phyloP scores from a whole-genome alignment of 2,888 invertebrate species.

The Liopterus haemorrhoidalis region DNA sequence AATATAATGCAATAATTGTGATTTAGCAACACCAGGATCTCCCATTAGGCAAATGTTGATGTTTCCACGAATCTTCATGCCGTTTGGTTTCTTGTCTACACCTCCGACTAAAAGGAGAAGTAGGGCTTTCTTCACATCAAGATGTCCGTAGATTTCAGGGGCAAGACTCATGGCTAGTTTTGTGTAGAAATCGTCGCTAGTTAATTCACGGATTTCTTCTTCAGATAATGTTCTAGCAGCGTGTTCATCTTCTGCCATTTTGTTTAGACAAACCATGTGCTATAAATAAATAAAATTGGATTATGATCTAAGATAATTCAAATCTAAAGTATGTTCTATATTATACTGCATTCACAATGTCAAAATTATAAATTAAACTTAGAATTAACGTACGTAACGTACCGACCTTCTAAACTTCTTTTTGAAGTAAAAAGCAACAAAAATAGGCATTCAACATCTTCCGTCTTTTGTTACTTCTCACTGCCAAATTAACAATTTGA shows the following conservation, averaged over 20 bases:
- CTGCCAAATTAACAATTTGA: too few relatives aligned
- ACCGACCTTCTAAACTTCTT: too few relatives aligned
- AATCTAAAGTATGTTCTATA: constrained; percentile 8
- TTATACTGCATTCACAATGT: too few relatives aligned
- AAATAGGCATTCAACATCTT: too few relatives aligned
- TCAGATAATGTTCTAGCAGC: constrained; percentile 67
- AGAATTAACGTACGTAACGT: too few relatives aligned
- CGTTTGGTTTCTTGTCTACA: constrained; percentile 80
- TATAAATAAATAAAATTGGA: constrained; percentile 43
- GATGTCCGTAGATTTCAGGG: constrained; percentile 97
- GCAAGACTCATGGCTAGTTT: constrained; percentile 89
- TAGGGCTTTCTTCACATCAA: constrained; percentile 96
- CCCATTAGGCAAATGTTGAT: constrained; percentile 99
- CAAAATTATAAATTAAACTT: constrained; percentile 9
- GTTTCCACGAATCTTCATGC: constrained; percentile 95
- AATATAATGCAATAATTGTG: constrained; percentile 91
- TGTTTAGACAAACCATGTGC: constrained; percentile 74
- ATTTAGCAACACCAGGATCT: constrained; percentile 99
- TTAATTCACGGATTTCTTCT: constrained; percentile 72
- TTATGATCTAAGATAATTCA: too few relatives aligned
- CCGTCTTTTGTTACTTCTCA: too few relatives aligned
- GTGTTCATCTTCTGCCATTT: constrained; percentile 74
- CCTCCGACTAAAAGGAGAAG: constrained; percentile 87
- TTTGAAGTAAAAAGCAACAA: too few relatives aligned
- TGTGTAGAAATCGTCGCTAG: constrained; percentile 86